phyloP scores from a whole-genome alignment of 2,797 vertebrate genomes.

The Phrynocephalus forsythii region DNA sequence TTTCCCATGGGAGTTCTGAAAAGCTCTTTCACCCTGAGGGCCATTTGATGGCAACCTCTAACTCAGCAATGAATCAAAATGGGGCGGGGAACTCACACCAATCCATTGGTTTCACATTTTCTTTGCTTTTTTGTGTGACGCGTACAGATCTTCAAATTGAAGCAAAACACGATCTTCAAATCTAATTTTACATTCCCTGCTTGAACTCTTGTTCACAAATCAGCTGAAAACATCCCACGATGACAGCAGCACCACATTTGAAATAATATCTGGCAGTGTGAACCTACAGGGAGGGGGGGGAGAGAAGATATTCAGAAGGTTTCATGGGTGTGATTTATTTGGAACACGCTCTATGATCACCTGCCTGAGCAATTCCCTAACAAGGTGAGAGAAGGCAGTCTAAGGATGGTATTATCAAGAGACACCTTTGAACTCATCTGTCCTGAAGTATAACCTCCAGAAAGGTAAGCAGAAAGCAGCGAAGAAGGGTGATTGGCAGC shows the following conservation, averaged over 20 bases:
- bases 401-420: slow-evolving; percentile 78
- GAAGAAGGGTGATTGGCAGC: slow-evolving; percentile 9
- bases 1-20: slow-evolving; percentile 55
- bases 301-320: slow-evolving; percentile 37
- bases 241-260: slow-evolving; percentile 48
- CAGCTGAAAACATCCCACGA: slow-evolving; percentile 41
- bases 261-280: slow-evolving; percentile 41
- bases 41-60: slow-evolving; percentile 52
- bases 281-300: slow-evolving; percentile 39
- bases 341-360: slow-evolving; percentile 62
- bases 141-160: slow-evolving; percentile 19
- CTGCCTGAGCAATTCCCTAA: slow-evolving; percentile 78
- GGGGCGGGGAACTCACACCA: not conserved
- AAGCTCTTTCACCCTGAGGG: slow-evolving; percentile 54
- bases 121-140: not conserved
- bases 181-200: slow-evolving; percentile 7
- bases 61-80: slow-evolving; percentile 15
- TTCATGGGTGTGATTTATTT: slow-evolving; percentile 54
- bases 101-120: not conserved
- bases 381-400: slow-evolving; percentile 78
- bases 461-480: slow-evolving; percentile 74
- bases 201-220: slow-evolving; percentile 50
- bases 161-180: slow-evolving; percentile 26
- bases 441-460: slow-evolving; percentile 83
- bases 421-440: slow-evolving; percentile 82